phyloP scores from a whole-genome alignment of 2,888 invertebrate species.

The Thecophora atra region DNA sequence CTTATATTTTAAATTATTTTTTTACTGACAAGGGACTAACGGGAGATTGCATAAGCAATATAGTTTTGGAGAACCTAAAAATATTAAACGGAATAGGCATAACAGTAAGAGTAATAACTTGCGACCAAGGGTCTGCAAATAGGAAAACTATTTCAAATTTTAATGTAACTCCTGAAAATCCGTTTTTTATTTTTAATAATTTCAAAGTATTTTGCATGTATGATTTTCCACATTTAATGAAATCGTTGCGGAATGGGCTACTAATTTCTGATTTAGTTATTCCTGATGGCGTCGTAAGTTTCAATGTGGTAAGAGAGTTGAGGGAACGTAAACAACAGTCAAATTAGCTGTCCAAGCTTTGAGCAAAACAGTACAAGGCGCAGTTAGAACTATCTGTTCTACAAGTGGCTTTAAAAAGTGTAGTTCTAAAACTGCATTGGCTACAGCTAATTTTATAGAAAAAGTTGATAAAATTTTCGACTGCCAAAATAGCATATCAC shows the following conservation, averaged over 20 bases:
- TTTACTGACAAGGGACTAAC: slow-evolving; percentile 34
- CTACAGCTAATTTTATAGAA: slow-evolving; percentile 27
- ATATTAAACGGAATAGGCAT: slow-evolving; percentile 28
- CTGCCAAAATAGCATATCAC: slow-evolving; percentile 9
- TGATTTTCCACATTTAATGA: slow-evolving; percentile 36
- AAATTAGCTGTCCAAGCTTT: slow-evolving; percentile 29
- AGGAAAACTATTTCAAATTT: slow-evolving; percentile 31
- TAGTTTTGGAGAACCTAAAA: slow-evolving; percentile 32
- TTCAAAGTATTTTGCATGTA: slow-evolving; percentile 25
- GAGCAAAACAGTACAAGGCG: slow-evolving; percentile 31
- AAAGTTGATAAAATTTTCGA: slow-evolving; percentile 18
- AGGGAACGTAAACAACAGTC: slow-evolving; percentile 1
- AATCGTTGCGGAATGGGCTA: slow-evolving; percentile 36
- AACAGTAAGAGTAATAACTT: slow-evolving; percentile 30
- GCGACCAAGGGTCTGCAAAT: slow-evolving; percentile 36
- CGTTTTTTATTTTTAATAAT: slow-evolving; percentile 8
- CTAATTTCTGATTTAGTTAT: slow-evolving; percentile 22
- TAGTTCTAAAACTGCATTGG: slow-evolving; percentile 14
- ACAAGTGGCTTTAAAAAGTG: background rate
- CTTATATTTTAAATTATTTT: slow-evolving; percentile 36
- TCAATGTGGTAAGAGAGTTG: background rate
- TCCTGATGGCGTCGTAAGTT: slow-evolving; percentile 3
- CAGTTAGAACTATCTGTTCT: background rate
- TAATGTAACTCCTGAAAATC: background rate
- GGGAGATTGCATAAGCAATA: slow-evolving; percentile 25